These are phyloP conservation scores for Peromyscus leucopus DNA, from an alignment of 2,113 vertebrate species.

Conservation along the genomic window DNA sequence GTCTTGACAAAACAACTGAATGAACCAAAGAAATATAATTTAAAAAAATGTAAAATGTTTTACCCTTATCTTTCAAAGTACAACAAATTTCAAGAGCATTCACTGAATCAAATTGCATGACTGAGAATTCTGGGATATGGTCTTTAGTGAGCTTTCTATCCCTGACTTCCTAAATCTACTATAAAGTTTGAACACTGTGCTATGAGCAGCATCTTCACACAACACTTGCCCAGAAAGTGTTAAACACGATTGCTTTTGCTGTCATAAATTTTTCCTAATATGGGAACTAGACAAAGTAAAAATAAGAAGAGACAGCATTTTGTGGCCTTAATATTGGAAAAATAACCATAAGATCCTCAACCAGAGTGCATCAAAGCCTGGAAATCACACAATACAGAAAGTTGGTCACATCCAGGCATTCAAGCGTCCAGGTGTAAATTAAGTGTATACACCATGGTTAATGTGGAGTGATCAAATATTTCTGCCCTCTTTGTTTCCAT, in stretches of 20 bases:
- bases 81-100: not conserved
- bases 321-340: not conserved
- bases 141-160: not conserved
- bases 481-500: not conserved
- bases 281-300: not conserved
- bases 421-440: not conserved
- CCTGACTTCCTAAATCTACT: not conserved
- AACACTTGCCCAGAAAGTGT: not conserved
- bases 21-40: not conserved
- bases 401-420: not conserved
- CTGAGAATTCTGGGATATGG: not conserved
- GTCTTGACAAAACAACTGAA: not conserved
- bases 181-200: not conserved
- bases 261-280: not conserved
- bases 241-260: not conserved
- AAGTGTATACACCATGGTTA: not conserved
- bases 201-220: not conserved
- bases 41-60: not conserved
- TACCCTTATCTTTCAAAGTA: not conserved
- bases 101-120: not conserved
- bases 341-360: not conserved
- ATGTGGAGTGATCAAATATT: not conserved
- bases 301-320: not conserved
- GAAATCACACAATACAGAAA: not conserved
- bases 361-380: not conserved